Conservation (phyloP, 2,888 invertebrate genomes). For the Drosophila paracracens region DNA sequence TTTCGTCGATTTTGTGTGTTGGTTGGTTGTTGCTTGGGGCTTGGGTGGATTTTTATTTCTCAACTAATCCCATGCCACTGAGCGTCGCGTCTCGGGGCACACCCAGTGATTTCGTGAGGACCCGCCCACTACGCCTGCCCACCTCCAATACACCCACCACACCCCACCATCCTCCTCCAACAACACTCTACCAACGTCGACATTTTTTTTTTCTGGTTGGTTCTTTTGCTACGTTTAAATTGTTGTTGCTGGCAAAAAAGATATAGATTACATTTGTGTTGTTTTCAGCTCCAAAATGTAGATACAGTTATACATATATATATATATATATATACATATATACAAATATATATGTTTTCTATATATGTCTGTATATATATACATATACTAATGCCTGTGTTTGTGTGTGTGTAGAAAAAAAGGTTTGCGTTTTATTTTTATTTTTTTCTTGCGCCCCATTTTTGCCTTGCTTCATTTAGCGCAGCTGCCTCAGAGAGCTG, state of each 20-base stretch:
- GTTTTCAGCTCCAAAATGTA: conserved; percentile 59
- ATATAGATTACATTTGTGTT: conserved; percentile 76
- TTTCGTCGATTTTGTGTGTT: conserved; percentile 50
- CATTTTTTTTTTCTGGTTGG: conserved; percentile 18
- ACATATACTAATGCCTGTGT: neutral
- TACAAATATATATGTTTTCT: neutral
- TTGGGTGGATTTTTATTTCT: conserved; percentile 75
- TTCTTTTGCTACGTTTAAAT: conserved; percentile 39
- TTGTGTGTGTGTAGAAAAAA: conserved; percentile 25
- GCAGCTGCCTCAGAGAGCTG: conserved; percentile 25
- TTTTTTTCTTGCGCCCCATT: conserved; percentile 43
- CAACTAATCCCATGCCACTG: conserved; percentile 72
- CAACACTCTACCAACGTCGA: conserved; percentile 26
- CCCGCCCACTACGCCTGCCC: conserved; percentile 31
- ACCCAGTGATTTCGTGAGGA: conserved; percentile 74
- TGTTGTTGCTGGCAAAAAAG: conserved; percentile 54
- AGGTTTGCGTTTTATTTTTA: conserved; percentile 44
- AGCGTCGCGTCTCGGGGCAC: conserved; percentile 53
- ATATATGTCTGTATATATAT: conserved; percentile 8
- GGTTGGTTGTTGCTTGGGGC: conserved; percentile 32
- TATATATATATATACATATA: conserved; percentile 13
- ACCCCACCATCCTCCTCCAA: neutral
- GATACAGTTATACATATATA: conserved; percentile 29
- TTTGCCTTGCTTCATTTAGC: conserved; percentile 61
- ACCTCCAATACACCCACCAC: neutral